A percentile compares a stretch with the other conserved stretches of the same genome.
Conservation (phyloP, 2,888 invertebrate genomes). For the Schizotus pectinicornis region DNA sequence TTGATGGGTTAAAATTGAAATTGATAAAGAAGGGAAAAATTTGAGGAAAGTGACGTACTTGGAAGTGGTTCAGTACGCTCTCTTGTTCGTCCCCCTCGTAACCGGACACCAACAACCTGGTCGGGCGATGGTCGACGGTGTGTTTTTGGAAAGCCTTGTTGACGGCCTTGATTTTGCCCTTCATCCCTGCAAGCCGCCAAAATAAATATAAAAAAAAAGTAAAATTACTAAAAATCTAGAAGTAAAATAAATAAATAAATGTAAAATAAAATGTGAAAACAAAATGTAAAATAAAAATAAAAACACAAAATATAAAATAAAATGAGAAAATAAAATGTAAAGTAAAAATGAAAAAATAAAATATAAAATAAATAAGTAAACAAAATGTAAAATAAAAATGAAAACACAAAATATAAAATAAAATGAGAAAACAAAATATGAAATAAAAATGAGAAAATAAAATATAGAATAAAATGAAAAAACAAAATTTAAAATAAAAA, state of each 20-base stretch:
- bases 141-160: constrained; percentile 58
- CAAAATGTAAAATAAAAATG: background rate
- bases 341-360: background rate
- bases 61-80: constrained; percentile 80
- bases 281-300: constrained; percentile 1
- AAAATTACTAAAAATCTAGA: constrained; percentile 21
- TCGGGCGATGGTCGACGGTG: constrained; percentile 84
- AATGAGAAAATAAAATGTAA: constrained; percentile 1
- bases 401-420: too few species aligned
- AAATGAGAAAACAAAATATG: background rate
- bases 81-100: constrained; percentile 85
- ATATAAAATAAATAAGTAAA: background rate
- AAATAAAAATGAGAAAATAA: background rate
- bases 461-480: constrained; percentile 1
- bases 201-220: too few species aligned
- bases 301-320: too few species aligned
- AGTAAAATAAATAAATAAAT: constrained; percentile 1
- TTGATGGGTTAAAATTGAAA: constrained; percentile 16
- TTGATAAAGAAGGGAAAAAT: background rate
- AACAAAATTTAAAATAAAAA: too few species aligned
- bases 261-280: background rate
- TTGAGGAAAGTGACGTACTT: constrained; percentile 64
- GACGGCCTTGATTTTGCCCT: constrained; percentile 38
- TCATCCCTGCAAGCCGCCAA: constrained; percentile 32
- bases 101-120: constrained; percentile 84